These are phyloP conservation scores for Pandion haliaetus DNA, from an alignment of 2,113 vertebrate species.

Conservation along the genomic window DNA sequence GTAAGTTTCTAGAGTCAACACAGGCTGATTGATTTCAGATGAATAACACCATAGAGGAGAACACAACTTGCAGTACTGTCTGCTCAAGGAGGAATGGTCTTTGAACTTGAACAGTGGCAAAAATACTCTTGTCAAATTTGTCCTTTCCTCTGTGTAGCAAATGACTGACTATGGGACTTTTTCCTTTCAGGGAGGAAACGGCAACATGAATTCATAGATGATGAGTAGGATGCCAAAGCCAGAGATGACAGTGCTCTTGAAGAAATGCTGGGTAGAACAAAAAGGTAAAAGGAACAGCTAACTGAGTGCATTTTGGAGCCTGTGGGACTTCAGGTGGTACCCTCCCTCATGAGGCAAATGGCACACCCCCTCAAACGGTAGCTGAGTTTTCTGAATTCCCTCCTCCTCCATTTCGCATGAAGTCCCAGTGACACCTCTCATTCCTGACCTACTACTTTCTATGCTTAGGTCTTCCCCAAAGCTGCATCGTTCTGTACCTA, in stretches of 20 bases:
- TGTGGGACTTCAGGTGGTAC: neutral
- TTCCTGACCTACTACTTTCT: neutral
- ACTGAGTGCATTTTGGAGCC: constrained; percentile 28
- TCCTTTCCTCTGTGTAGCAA: constrained; percentile 1
- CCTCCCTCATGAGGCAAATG: neutral
- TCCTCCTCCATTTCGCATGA: constrained; percentile 7
- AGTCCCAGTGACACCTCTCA: neutral
- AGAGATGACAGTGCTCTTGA: constrained; percentile 68
- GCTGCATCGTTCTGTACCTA: neutral
- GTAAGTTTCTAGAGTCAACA: neutral
- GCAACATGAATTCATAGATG: constrained; percentile 56
- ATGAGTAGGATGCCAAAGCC: constrained; percentile 68
- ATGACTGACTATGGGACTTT: constrained; percentile 43
- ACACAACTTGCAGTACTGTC: neutral
- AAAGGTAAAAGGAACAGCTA: constrained; percentile 63
- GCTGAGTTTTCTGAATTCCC: neutral
- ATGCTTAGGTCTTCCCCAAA: neutral
- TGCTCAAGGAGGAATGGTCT: neutral
- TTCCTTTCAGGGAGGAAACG: constrained; percentile 56
- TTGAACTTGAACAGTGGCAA: neutral
- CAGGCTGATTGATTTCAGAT: neutral
- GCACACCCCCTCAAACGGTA: neutral
- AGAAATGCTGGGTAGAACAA: constrained; percentile 65
- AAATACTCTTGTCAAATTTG: neutral
- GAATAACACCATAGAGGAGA: neutral